phyloP scores from a whole-genome alignment of 2,797 vertebrate genomes.

The Masticophis lateralis region DNA sequence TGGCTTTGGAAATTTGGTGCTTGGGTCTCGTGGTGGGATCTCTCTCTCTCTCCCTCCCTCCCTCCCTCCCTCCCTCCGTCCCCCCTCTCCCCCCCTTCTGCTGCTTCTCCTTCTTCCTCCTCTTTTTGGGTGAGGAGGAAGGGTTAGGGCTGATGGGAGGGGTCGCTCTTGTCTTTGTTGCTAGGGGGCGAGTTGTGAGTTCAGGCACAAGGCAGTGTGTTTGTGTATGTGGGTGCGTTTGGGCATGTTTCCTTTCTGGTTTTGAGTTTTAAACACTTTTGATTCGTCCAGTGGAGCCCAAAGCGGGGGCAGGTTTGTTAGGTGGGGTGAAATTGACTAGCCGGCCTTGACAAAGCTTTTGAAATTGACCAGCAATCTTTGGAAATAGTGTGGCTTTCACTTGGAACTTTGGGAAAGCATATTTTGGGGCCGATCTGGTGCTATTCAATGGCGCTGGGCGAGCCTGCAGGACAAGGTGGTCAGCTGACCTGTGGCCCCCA shows the following conservation, averaged over 20 bases:
- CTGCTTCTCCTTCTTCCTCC: too few relatives aligned
- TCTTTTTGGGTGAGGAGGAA: neutral
- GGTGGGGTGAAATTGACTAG: neutral
- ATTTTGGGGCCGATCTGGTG: neutral
- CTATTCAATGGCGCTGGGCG: neutral
- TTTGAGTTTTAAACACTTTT: neutral
- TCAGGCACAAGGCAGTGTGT: neutral
- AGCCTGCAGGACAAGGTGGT: constrained; percentile 24
- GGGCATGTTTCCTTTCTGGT: neutral
- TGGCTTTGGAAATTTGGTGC: constrained; percentile 62
- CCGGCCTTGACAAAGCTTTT: neutral
- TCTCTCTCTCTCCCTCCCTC: rapidly evolving
- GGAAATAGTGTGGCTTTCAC: neutral
- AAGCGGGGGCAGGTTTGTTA: neutral
- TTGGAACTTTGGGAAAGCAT: neutral
- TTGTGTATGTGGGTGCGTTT: neutral
- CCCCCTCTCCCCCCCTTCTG: rapidly evolving
- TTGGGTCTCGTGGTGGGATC: neutral
- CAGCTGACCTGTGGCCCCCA: constrained; percentile 21
- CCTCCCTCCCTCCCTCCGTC: rapidly evolving
- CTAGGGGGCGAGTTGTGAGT: neutral
- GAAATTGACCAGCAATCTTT: neutral
- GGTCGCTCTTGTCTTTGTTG: neutral
- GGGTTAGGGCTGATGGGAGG: too few relatives aligned
- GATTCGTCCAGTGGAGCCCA: neutral